Conservation (phyloP, 2,888 invertebrate species). For the Rotaria socialis region DNA sequence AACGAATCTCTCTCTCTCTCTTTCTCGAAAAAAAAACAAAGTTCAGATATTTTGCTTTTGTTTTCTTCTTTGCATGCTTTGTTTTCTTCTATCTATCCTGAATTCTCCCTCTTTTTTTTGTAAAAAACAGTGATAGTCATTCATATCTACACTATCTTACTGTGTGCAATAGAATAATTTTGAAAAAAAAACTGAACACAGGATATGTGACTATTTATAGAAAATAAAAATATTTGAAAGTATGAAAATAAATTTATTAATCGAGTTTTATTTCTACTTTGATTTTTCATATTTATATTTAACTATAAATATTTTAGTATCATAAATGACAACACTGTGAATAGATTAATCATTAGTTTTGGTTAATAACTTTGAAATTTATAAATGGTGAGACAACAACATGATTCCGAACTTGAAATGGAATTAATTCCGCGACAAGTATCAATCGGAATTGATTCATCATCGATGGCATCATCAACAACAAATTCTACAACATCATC, state of each 20-base stretch:
- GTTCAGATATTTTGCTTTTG: neutral
- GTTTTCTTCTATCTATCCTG: neutral
- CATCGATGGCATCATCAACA: neutral
- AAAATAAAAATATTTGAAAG: neutral
- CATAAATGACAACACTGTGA: neutral
- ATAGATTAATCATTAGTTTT: neutral
- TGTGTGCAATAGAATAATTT: slow-evolving; percentile 8
- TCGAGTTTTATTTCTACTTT: no score
- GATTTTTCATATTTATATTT: no score
- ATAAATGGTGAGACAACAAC: neutral
- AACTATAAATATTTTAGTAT: neutral
- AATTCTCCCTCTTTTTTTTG: neutral
- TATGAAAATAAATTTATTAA: neutral
- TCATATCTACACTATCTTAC: neutral
- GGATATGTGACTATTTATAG: neutral
- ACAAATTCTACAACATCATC: neutral
- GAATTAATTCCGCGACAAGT: slow-evolving; percentile 9
- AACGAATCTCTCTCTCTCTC: neutral
- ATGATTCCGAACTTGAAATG: slow-evolving; percentile 2
- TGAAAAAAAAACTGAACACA: neutral
- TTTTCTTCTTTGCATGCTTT: neutral
- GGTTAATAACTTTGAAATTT: neutral
- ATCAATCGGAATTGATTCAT: neutral
- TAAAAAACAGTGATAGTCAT: slow-evolving; percentile 8
- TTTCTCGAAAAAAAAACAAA: neutral